A percentile compares a stretch with the other conserved stretches of the same genome.
Evolutionary conservation across 2,888 invertebrate genomes (phyloP).

Genomic region (Thelaira solivaga): DNA sequence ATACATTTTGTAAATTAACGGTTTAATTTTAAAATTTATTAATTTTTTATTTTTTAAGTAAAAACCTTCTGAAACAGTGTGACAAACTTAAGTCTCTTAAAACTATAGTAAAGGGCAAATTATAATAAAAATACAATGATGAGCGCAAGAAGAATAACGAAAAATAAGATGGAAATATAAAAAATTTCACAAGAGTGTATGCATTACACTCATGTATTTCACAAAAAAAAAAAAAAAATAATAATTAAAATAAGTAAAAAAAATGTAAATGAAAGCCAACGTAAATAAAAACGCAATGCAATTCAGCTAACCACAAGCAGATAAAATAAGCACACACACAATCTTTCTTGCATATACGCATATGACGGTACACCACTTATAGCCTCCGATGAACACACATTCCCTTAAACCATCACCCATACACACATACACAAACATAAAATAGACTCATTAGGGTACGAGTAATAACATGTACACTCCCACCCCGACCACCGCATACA

Average conservation of each 20-base stretch:
- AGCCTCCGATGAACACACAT: background rate
- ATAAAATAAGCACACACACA: slow-evolving; percentile 31
- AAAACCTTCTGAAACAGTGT: too few species aligned
- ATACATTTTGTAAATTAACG: too few species aligned
- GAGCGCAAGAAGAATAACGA: background rate
- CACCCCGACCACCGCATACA: too few species aligned
- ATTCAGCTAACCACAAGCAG: slow-evolving; percentile 54
- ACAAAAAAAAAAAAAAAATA: background rate
- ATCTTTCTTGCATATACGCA: background rate
- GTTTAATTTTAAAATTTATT: too few species aligned
- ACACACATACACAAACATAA: background rate
- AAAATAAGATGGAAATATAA: background rate
- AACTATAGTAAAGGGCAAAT: too few species aligned
- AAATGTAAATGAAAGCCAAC: slow-evolving; percentile 30
- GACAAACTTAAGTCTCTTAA: too few species aligned
- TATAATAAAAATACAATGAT: too few species aligned
- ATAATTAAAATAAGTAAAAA: background rate
- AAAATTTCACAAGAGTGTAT: slow-evolving; percentile 19
- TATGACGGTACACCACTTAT: background rate
- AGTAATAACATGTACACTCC: too few species aligned
- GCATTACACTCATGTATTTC: slow-evolving; percentile 24
- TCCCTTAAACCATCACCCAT: too few species aligned
- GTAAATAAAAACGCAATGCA: slow-evolving; percentile 42
- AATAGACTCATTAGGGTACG: background rate
- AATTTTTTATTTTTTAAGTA: too few species aligned